Evolutionary conservation across 1,140 invertebrate genomes (phyloP).

Genomic region (Parapsyche elsis): DNA sequence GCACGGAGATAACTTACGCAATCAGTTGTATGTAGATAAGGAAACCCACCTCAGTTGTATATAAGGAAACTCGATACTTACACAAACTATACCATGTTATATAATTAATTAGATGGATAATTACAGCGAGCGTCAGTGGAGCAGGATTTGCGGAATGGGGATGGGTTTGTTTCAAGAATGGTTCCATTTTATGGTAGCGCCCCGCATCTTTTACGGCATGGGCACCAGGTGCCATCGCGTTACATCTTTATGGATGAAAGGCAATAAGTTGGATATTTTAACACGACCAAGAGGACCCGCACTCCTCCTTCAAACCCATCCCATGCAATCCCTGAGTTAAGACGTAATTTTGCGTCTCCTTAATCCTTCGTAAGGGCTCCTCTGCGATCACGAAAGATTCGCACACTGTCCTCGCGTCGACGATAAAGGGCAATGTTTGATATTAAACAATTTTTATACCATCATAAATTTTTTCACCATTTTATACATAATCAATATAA

Average conservation of each 20-base stretch:
- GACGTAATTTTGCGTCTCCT: not conserved
- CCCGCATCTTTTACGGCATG: conserved; percentile 42
- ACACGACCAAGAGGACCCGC: conserved; percentile 21
- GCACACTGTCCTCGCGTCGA: not conserved
- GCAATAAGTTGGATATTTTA: conserved; percentile 50
- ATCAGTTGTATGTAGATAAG: too few species aligned
- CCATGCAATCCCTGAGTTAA: not conserved
- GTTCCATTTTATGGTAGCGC: conserved; percentile 19
- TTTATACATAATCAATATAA: too few species aligned
- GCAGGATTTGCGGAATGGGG: not conserved
- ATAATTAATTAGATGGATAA: conserved; percentile 28
- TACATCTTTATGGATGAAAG: conserved; percentile 53
- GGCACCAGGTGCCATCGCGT: conserved; percentile 44
- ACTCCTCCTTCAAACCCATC: conserved; percentile 19
- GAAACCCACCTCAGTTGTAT: too few species aligned
- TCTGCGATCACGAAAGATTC: conserved; percentile 3
- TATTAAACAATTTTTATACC: not conserved
- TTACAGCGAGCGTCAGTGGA: not conserved
- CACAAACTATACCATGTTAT: not conserved
- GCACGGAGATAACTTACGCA: too few species aligned
- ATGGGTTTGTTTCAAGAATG: not conserved
- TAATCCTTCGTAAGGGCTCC: conserved; percentile 24
- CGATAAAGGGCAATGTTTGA: not conserved
- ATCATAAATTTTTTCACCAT: too few species aligned
- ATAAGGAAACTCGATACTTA: too few species aligned